Base-by-base conservation (phyloP, 2,888 invertebrate species). In the Cartodere bifasciata region DNA sequence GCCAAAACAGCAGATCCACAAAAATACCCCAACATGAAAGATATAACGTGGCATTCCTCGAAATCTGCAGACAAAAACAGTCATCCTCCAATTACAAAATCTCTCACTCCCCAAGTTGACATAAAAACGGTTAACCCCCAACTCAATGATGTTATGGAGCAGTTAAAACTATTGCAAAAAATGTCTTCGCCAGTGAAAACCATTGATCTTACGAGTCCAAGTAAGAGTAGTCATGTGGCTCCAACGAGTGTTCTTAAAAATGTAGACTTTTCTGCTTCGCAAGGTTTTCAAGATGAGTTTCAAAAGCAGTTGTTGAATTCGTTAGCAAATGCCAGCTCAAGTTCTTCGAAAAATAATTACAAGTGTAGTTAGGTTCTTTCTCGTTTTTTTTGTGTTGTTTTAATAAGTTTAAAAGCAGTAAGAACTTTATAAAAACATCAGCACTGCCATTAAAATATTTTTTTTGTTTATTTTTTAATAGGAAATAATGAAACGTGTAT, bases 71-170 rank as follows among this genome's bases (percentile, higher is more conserved):
- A n/a, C n/a, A n/a, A n/a, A n/a, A n/a, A n/a, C n/a, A n/a, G n/a
- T n/a, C n/a, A n/a, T n/a, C n/a, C n/a, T n/a, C n/a, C n/a, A n/a
- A n/a, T n/a, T n/a, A n/a, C n/a, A n/a, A n/a, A n/a, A n/a, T n/a
- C n/a, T n/a, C n/a, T n/a, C n/a, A n/a, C n/a, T n/a, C n/a, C n/a
- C n/a, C n/a, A n/a, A n/a, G n/a, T n/a, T n/a, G n/a, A n/a, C n/a
- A n/a, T n/a, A n/a, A n/a, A n/a, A n/a, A n/a, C n/a, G n/a, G n/a
- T n/a, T n/a, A n/a, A n/a, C n/a, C n/a, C n/a, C n/a, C n/a, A n/a
- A n/a, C n/a, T n/a, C n/a, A n/a, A n/a, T n/a, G 61, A 61, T 45
- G 61, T 64, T 12, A 63, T 63, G 58, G 63, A 62, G 35, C 58
- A 60, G 32, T 47, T 65, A 23, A 63, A 63, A 41, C 62, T 58